These are phyloP conservation scores for Euplexia lucipara DNA, from an alignment of 2,888 invertebrate species.

Conservation along the genomic window DNA sequence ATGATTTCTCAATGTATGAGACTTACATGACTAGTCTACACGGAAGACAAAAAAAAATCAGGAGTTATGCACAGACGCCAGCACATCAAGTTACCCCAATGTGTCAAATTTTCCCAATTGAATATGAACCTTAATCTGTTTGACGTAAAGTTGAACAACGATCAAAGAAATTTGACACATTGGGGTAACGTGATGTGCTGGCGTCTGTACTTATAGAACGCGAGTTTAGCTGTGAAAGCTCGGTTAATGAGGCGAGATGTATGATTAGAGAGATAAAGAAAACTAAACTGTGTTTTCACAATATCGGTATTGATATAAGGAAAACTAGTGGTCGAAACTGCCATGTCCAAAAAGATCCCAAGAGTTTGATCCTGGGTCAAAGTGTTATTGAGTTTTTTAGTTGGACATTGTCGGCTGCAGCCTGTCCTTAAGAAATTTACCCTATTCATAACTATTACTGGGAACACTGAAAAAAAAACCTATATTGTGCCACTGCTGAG, in stretches of 20 bases:
- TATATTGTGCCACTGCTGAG: too few species aligned
- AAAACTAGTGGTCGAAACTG: slow-evolving; percentile 25
- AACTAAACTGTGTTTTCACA: slow-evolving; percentile 14
- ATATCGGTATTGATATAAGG: background rate
- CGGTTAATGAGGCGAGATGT: slow-evolving; percentile 29
- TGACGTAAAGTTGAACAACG: too few species aligned
- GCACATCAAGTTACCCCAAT: too few species aligned
- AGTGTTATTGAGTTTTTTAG: slow-evolving; percentile 44
- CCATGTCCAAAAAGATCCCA: slow-evolving; percentile 27
- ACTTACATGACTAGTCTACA: slow-evolving; percentile 20
- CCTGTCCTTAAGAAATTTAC: slow-evolving; percentile 15
- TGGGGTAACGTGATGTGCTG: too few species aligned
- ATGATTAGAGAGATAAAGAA: slow-evolving; percentile 18
- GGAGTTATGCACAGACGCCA: too few species aligned
- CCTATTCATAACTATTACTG: background rate
- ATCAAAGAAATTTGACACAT: too few species aligned
- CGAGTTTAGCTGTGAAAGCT: slow-evolving; percentile 27
- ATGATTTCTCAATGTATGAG: slow-evolving; percentile 14
- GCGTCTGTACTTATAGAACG: slow-evolving; percentile 40
- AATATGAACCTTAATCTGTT: too few species aligned
- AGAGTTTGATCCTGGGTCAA: slow-evolving; percentile 28
- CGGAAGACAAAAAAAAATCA: slow-evolving; percentile 21
- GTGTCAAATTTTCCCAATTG: too few species aligned
- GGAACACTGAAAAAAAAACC: slow-evolving; percentile 17
- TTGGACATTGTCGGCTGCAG: slow-evolving; percentile 8